Percentiles rank a stretch among this genome's conserved stretches.
phyloP scores from a whole-genome alignment of 1,140 invertebrate species.

The Bathynomus jamesi region DNA sequence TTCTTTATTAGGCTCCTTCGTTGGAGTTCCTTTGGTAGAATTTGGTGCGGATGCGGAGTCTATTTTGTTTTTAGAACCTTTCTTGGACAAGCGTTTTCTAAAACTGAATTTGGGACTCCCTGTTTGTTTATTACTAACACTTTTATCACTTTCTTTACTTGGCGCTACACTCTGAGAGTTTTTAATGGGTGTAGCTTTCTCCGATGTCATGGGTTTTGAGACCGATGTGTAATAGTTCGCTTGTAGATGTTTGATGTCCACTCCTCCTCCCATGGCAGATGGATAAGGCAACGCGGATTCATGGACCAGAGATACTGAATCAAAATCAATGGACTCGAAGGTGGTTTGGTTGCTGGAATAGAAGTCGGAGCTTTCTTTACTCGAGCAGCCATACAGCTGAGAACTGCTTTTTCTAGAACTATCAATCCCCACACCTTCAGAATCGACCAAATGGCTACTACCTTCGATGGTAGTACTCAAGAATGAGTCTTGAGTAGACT shows the following conservation, averaged over 20 bases:
- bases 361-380: not conserved
- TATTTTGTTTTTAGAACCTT: not conserved
- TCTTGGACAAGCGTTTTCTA: not conserved
- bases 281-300: not conserved
- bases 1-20: not conserved
- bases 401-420: not conserved
- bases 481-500: not conserved
- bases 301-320: not conserved
- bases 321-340: not conserved
- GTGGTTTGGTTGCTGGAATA: not conserved
- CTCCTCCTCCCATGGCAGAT: not conserved
- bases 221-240: too few species aligned
- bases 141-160: not conserved
- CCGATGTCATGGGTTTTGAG: not conserved
- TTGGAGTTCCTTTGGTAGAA: not conserved
- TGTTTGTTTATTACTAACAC: too few species aligned
- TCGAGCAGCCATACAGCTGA: not conserved
- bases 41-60: not conserved
- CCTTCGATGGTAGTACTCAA: not conserved
- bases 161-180: not conserved
- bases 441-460: not conserved
- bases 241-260: too few species aligned
- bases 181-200: not conserved
- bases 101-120: not conserved
- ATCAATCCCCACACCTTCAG: too few species aligned